Evolutionary conservation across 2,113 vertebrate species (phyloP).

Genomic region (Pedionomus torquatus): DNA sequence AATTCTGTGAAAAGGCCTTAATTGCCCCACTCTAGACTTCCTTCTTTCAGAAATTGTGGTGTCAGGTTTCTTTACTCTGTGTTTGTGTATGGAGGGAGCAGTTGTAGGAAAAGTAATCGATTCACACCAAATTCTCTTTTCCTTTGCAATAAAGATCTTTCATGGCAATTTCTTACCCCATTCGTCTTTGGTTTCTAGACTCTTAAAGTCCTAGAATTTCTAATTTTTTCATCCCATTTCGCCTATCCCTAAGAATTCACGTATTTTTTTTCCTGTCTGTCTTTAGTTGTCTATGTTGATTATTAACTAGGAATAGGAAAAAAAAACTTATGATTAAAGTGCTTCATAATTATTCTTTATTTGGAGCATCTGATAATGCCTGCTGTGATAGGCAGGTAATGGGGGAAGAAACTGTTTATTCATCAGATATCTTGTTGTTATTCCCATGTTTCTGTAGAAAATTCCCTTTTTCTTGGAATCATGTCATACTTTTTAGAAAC

Average conservation of each 20-base stretch:
- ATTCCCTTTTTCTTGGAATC: background rate
- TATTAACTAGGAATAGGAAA: background rate
- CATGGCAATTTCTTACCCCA: background rate
- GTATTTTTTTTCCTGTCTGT: background rate
- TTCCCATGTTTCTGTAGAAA: background rate
- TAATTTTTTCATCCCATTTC: background rate
- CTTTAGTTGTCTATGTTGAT: background rate
- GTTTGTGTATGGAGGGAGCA: background rate
- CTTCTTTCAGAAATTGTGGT: background rate
- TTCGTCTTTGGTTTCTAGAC: background rate
- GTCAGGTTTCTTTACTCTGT: background rate
- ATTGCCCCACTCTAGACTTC: background rate
- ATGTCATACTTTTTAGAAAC: background rate
- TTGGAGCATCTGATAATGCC: background rate
- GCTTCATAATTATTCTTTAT: background rate
- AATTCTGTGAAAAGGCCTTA: background rate
- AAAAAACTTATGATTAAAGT: background rate
- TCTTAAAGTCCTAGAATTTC: background rate
- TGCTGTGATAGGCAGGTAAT: background rate
- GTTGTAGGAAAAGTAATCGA: background rate
- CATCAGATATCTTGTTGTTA: background rate
- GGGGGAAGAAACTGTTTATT: background rate
- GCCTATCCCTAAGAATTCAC: background rate
- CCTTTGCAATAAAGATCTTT: background rate
- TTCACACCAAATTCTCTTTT: background rate